Base-by-base conservation (phyloP, 2,888 invertebrate species). In the Leptinotarsa tumamoca region DNA sequence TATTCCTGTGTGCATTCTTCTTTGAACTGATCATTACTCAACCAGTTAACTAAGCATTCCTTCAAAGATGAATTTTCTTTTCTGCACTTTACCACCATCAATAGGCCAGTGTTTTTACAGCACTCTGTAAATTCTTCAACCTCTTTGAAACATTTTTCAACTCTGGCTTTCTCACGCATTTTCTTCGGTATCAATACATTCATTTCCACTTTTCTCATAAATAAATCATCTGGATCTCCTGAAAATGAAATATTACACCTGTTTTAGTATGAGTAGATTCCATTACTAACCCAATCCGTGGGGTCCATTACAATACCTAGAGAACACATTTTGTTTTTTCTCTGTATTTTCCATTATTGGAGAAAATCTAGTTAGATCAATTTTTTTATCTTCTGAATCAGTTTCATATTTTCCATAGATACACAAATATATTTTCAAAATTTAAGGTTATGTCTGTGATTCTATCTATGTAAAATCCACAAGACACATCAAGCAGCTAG, bases 171-270 rank as follows among this genome's bases (percentile, higher is more conserved):
- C 33, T 96, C 95, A 81, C 98, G 91, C 90, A 98, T 94, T 84
- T 95, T 92, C 88, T 97, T 95, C 0, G 98, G 96, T 86, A 99
- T 95, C 80, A 98, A 87, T 21, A 98, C 93, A 85, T 98, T 96
- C 23, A 89, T 89, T 89, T 99, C 99, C 3, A 98, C 96, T 90
- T 93, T 96, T 82, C 98, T 91, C 71, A 99, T 88, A n/a, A 90
- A 90, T 84, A 86, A 91, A 87, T 98, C 98, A 81, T 95, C 90
- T 2, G 97, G 97, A 89, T 98, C 96, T 77, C 96, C 96, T 95
- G 85, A 72, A 89, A 88, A 74, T 72, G 58, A 17, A 66, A 18
- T n/a, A 71, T 18, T 50, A 43, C 18, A 27, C 49, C 27, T 61
- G 15, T 66, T 27, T 49, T 21, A 43, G 7, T 17, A 10, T 0